A percentile compares a stretch with the other conserved stretches of the same genome.
These are phyloP conservation scores for Hoplodrina blanda DNA, from an alignment of 2,888 invertebrate species.

Conservation along the genomic window DNA sequence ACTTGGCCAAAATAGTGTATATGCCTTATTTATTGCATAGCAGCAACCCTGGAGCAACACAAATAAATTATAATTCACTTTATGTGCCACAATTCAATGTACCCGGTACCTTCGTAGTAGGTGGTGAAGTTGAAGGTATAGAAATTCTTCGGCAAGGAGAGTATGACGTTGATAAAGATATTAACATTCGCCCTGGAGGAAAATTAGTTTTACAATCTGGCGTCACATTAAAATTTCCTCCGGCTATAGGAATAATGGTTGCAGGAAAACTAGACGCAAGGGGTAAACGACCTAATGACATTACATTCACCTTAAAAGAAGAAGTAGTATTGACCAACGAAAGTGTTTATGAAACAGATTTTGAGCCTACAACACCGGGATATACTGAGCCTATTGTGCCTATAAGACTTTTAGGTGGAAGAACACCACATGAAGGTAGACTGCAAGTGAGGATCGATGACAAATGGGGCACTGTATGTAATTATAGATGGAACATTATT, in stretches of 20 bases:
- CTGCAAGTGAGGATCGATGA: slow-evolving; percentile 95
- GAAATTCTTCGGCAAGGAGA: slow-evolving; percentile 95
- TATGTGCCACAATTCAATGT: slow-evolving; percentile 95
- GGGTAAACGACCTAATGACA: slow-evolving; percentile 95
- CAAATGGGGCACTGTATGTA: slow-evolving; percentile 99
- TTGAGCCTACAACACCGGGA: slow-evolving; percentile 91
- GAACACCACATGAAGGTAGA: slow-evolving; percentile 95
- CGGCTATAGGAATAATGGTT: slow-evolving; percentile 98
- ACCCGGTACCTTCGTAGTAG: slow-evolving; percentile 93
- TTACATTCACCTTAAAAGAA: slow-evolving; percentile 94
- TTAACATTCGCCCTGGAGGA: slow-evolving; percentile 98
- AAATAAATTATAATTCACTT: slow-evolving; percentile 94
- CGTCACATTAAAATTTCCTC: slow-evolving; percentile 96
- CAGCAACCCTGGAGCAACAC: slow-evolving; percentile 96
- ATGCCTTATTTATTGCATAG: slow-evolving; percentile 97
- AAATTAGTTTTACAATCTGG: slow-evolving; percentile 96
- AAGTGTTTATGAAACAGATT: slow-evolving; percentile 91
- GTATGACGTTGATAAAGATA: slow-evolving; percentile 98
- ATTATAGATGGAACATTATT: slow-evolving; percentile 97
- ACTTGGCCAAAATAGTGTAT: slow-evolving; percentile 97
- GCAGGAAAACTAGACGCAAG: slow-evolving; percentile 97
- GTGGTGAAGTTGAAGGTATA: slow-evolving; percentile 98
- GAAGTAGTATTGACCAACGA: slow-evolving; percentile 92
- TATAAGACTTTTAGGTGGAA: slow-evolving; percentile 95
- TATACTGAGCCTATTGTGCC: slow-evolving; percentile 92